Base-by-base conservation (phyloP, 1,140 invertebrate species). In the Papilio polyxenes region DNA sequence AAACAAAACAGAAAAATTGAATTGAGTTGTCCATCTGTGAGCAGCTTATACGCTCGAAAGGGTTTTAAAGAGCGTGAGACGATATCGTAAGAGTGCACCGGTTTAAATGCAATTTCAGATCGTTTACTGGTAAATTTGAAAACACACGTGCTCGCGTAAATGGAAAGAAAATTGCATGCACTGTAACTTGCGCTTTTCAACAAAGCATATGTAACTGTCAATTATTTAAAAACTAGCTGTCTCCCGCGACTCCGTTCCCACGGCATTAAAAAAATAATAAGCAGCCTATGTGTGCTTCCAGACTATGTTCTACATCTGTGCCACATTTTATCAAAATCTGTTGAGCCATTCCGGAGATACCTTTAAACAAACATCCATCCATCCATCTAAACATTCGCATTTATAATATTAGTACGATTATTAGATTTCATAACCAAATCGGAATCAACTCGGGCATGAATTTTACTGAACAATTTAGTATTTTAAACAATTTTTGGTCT, bases 61-160 rank as follows among this genome's bases (percentile, higher is more conserved):
- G 11, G 65, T 72, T 72, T 69, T 69, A 69, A 69, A 72, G 65
- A 72, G 65, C 65, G 65, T 40, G 62, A 37, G 72, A 49, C 74
- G 74, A 49, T 75, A 74, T 74, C 72, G 72, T 74, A 75, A 49
- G 23, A 77, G 75, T 49, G 75, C 44, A 77, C 75, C 75, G 75
- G 20, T 53, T 56, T 77, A 56, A 77, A 77, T 77, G 49, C 75
- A 77, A 77, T 77, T 53, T 49, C 44, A 23, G 11, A 51, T 77
- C 49, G 75, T 77, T 77, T 77, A 77, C 75, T 17, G 20, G 75
- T 53, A 76, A 75, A 76, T 51, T 53, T 77, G 49, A 49, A 77
- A 20, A 77, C 20, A 53, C 75, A 75, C 23, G 23, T 77, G 75
- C 51, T 53, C 75, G 31, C 9, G 49, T 53, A 77, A 51, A 77